Base-by-base conservation (phyloP, 1,140 invertebrate genomes). In the Lordiphosa clarofinis region DNA sequence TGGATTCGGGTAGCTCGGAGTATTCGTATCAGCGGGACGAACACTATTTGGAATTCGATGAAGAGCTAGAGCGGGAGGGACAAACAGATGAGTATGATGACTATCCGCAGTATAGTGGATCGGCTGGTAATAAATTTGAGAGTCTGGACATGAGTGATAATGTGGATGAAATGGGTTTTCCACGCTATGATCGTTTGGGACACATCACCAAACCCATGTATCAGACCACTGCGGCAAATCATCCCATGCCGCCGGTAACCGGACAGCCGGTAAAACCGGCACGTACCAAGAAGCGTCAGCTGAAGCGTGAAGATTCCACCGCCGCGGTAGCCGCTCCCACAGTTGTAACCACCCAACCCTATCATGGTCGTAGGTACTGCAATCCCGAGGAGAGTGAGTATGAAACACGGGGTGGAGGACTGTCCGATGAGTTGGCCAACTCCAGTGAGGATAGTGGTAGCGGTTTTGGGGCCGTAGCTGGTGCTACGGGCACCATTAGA, bases 161-260 rank as follows among this genome's bases (percentile, higher is more conserved):
- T 72, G 91, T 92, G 50, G 91, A 92, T 62, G 91, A 92, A 86
- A 92, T 92, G 91, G 91, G 91, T 9, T 92, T 92, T 63, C 91
- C 91, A 9, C 86, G 91, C 11, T 92, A 92, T 40, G 91, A 92
- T 81, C 89, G 91, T 33, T 65, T 92, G 21, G 90, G 91, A 35
- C 90, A 92, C 42, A 89, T 89, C 4, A 88, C 88, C 13, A 89
- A 88, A 60, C 86, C 87, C 11, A 87, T 89, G 65, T 89, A 88
- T 52, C 86, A 86, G 40, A 37, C 62, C 13, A 4, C 73, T 3
- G 67, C 82, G n/a, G 65, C 60, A 9, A 88, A 88, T 53, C 86
- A 88, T 53, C 86, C 86, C 7, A 88, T 88, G 86, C 86, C 86
- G 11, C 86, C 86, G 12, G 15, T 64, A 4, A 73, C 52, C 4